Conservation (phyloP, 2,113 vertebrate species). For the Etheostoma cragini region DNA sequence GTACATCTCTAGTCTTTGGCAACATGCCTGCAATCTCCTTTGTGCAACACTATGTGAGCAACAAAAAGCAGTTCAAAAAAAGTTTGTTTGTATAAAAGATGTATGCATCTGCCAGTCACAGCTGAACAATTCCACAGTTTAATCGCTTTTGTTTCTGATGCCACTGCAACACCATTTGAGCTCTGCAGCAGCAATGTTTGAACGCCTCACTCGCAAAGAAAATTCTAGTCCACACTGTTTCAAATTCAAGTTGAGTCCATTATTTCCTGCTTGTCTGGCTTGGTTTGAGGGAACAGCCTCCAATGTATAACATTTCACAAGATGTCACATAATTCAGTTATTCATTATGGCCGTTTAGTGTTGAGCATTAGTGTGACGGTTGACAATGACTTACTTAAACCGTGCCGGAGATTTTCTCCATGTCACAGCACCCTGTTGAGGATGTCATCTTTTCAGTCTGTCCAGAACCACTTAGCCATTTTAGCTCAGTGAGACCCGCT, state of each 20-base stretch:
- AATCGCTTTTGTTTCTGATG: constrained; percentile 14
- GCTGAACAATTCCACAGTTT: constrained; percentile 3
- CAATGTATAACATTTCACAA: background rate
- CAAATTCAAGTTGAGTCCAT: constrained; percentile 8
- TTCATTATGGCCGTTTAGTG: constrained; percentile 31
- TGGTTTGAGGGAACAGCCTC: constrained; percentile 14
- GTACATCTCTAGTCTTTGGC: constrained; percentile 22
- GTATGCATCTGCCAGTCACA: constrained; percentile 42
- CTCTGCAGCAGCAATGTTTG: background rate
- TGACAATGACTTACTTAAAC: constrained; percentile 13
- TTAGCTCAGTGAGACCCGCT: background rate
- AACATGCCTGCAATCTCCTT: constrained; percentile 20
- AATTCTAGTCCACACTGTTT: background rate
- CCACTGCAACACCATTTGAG: background rate
- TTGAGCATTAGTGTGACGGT: constrained; percentile 13
- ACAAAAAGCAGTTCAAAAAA: constrained; percentile 30
- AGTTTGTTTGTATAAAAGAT: constrained; percentile 28
- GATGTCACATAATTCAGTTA: constrained; percentile 14
- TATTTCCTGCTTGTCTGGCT: constrained; percentile 6
- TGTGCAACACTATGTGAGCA: constrained; percentile 9
- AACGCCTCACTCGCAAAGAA: constrained; percentile 5
- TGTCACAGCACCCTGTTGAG: background rate
- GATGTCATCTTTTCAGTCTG: background rate
- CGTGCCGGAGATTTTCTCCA: background rate
- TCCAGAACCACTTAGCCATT: background rate